phyloP scores from a whole-genome alignment of 2,888 invertebrate genomes.

The Phorcus lineatus region DNA sequence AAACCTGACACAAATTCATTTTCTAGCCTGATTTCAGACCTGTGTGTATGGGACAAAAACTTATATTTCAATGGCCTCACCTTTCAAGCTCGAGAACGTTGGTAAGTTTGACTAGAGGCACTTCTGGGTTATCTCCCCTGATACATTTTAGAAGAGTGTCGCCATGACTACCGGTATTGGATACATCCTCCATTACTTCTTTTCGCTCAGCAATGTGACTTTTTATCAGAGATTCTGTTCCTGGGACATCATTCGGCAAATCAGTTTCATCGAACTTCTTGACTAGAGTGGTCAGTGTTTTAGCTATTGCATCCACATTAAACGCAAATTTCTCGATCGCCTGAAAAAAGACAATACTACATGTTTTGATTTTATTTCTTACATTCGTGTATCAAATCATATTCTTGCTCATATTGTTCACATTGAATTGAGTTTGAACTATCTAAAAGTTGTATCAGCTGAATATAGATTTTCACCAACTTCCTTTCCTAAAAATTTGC shows the following conservation, averaged over 20 bases:
- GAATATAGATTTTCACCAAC: too few species aligned
- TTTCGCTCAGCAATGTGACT: conserved; percentile 78
- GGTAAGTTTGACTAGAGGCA: conserved; percentile 71
- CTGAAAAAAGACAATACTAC: conserved; percentile 77
- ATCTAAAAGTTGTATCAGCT: too few species aligned
- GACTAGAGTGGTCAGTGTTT: conserved; percentile 90
- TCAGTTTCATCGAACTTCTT: conserved; percentile 91
- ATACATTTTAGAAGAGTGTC: conserved; percentile 85
- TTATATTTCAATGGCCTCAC: conserved; percentile 76
- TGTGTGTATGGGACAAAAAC: too few species aligned
- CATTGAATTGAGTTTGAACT: too few species aligned
- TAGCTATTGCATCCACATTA: conserved; percentile 91
- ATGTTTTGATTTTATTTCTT: too few species aligned
- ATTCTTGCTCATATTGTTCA: too few species aligned
- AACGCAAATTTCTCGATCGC: conserved; percentile 95
- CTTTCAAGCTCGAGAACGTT: conserved; percentile 95
- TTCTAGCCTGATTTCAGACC: too few species aligned
- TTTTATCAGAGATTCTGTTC: conserved; percentile 90
- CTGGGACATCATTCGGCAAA: conserved; percentile 94
- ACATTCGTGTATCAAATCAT: too few species aligned
- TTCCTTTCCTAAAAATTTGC: too few species aligned
- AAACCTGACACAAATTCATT: too few species aligned
- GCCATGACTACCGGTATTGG: conserved; percentile 91
- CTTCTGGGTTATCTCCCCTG: conserved; percentile 63
- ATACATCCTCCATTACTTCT: conserved; percentile 84